Evolutionary conservation across 2,113 vertebrate genomes (phyloP), one percentile per base, ranked within the genome.

Genomic region (Leptobrachium leishanense): DNA sequence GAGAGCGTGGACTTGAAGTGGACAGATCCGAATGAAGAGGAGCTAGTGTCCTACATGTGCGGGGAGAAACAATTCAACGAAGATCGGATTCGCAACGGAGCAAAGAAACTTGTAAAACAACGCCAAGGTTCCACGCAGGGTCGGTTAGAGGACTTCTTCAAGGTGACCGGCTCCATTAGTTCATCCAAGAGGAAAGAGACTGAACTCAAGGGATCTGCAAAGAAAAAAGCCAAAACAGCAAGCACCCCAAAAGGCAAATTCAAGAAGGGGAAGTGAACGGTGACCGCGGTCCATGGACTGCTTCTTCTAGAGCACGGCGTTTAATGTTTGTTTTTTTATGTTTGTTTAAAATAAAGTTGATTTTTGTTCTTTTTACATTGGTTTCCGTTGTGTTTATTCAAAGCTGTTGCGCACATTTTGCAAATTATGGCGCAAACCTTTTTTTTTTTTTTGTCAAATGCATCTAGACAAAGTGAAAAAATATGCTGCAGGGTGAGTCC

Each of bases 41-140:
- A 80, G 7, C 92, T 99, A 0, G 82, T 99, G 71, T 89, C 83
- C 42, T 98, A 97, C 84, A 93, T 99, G 95, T 97, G 96, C 0
- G 86, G 82, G 0, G 97, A 99, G 83, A 99, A 99, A 85, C 96
- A 99, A 85, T 99, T 98, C 90, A 98, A 95, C 0, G 97, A 99
- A 86, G 97, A 98, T 81, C 92, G 96, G 31, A 90, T 99, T 80
- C 94, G 94, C 31, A 96, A 93, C 0, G 97, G 96, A 10, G 91
- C 91, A 80, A 94, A 88, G 88, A 93, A 97, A 86, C 94, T 99
- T 8, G 66, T 86, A 81, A 98, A 95, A 86, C 97, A 97, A 85
- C 88, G 97, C 12, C 96, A 98, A 83, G 96, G 95, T 6, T 99
- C 95, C 92, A 99, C 96, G 0, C 98, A 98, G 85, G 97, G 96